phyloP scores from a whole-genome alignment of 2,888 invertebrate species.

The Hirtodrosophila trivittata region DNA sequence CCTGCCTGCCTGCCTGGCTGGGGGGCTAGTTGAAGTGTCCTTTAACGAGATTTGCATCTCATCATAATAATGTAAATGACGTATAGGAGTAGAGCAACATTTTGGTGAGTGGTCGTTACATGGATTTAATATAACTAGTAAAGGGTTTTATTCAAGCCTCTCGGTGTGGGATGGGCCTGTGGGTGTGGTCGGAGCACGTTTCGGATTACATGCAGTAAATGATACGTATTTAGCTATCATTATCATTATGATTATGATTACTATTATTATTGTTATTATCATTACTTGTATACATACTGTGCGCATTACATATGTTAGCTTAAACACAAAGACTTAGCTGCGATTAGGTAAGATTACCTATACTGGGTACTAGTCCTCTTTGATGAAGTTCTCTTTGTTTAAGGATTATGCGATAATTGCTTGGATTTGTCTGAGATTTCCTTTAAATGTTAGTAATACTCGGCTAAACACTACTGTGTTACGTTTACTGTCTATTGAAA shows the following conservation, averaged over 20 bases:
- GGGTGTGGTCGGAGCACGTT: conserved; percentile 33
- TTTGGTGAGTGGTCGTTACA: conserved; percentile 55
- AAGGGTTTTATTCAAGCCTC: conserved; percentile 64
- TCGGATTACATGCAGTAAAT: conserved; percentile 50
- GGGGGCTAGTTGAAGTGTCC: conserved; percentile 67
- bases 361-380: neutral
- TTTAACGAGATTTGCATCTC: conserved; percentile 77
- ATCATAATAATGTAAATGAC: conserved; percentile 77
- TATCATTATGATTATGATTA: conserved; percentile 6
- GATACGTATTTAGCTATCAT: conserved; percentile 41
- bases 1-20: conserved; percentile 1
- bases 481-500: too few relatives aligned
- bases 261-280: neutral
- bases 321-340: conserved; percentile 2
- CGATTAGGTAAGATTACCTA: neutral
- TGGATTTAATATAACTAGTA: conserved; percentile 63
- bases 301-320: conserved; percentile 13
- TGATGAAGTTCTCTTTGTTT: too few relatives aligned
- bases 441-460: too few relatives aligned
- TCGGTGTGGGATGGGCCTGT: too few relatives aligned
- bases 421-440: too few relatives aligned
- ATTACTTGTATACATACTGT: conserved; percentile 26
- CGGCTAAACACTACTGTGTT: too few relatives aligned
- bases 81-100: conserved; percentile 42
- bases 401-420: too few relatives aligned